Evolutionary conservation across 2,888 invertebrate species (phyloP).

Genomic region (Heliconius ethilla): DNA sequence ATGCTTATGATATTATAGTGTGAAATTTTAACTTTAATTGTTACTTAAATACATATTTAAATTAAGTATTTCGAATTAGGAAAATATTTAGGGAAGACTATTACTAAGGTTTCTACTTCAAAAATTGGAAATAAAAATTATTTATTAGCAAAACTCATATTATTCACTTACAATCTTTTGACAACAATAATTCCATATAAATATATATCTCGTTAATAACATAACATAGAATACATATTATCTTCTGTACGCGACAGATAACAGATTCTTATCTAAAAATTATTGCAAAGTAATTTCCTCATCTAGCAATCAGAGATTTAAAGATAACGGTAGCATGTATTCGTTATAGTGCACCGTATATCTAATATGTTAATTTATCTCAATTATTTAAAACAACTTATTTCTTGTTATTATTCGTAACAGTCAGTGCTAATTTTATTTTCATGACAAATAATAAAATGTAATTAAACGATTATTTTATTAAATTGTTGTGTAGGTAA

Average conservation of each 20-base stretch:
- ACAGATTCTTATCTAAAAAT: constrained; percentile 31
- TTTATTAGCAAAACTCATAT: too few relatives aligned
- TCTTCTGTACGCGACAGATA: constrained; percentile 10
- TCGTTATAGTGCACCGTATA: constrained; percentile 20
- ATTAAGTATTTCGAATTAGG: too few relatives aligned
- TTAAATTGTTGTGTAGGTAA: not conserved
- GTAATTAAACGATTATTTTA: not conserved
- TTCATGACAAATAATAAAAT: not conserved
- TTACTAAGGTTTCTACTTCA: too few relatives aligned
- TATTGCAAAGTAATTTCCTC: constrained; percentile 38
- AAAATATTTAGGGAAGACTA: too few relatives aligned
- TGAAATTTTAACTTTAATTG: too few relatives aligned
- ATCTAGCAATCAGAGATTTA: constrained; percentile 35
- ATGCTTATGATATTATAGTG: too few relatives aligned
- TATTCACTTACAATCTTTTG: too few relatives aligned
- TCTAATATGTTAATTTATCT: constrained; percentile 24
- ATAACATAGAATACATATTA: constrained; percentile 11
- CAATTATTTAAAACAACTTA: constrained; percentile 27
- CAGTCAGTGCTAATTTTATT: not conserved
- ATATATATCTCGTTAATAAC: not conserved
- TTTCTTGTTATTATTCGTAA: not conserved
- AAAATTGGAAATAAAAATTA: too few relatives aligned
- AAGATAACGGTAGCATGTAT: constrained; percentile 31
- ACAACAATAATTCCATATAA: not conserved
- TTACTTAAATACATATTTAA: too few relatives aligned